These are phyloP conservation scores for Pteria penguin DNA, from an alignment of 2,888 invertebrate species.

Conservation along the genomic window DNA sequence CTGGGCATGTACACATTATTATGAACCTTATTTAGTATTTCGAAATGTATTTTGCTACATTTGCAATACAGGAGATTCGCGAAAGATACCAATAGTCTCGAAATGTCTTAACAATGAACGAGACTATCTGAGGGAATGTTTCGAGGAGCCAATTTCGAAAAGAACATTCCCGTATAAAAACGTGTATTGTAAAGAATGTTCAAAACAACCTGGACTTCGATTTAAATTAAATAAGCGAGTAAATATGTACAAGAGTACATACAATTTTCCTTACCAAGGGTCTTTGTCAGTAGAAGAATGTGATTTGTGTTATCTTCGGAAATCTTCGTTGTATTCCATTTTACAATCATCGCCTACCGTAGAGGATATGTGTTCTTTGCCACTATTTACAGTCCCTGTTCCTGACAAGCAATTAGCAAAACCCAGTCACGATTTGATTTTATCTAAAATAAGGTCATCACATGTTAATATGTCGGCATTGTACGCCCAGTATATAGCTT, in stretches of 20 bases:
- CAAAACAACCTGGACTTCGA: not conserved
- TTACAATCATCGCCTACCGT: too few relatives aligned
- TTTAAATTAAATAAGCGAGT: not conserved
- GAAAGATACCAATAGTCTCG: not conserved
- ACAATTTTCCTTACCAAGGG: not conserved
- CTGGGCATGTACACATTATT: not conserved
- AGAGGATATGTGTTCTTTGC: too few relatives aligned
- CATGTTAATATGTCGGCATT: too few relatives aligned
- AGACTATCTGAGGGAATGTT: not conserved
- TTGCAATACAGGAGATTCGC: not conserved
- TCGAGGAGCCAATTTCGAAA: not conserved
- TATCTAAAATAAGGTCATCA: too few relatives aligned
- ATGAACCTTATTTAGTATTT: not conserved
- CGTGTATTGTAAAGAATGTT: not conserved
- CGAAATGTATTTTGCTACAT: not conserved
- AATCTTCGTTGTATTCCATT: too few relatives aligned
- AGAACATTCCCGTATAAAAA: not conserved
- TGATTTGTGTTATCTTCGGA: too few relatives aligned
- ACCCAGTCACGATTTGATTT: too few relatives aligned
- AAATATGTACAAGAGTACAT: not conserved
- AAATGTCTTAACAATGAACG: not conserved
- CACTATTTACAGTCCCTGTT: too few relatives aligned
- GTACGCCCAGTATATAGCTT: not conserved
- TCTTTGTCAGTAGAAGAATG: not conserved
- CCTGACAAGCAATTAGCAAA: too few relatives aligned